A percentile compares a stretch with the other conserved stretches of the same genome.
phyloP scores from a whole-genome alignment of 2,888 invertebrate genomes.

The Chymomyza fuscimana region DNA sequence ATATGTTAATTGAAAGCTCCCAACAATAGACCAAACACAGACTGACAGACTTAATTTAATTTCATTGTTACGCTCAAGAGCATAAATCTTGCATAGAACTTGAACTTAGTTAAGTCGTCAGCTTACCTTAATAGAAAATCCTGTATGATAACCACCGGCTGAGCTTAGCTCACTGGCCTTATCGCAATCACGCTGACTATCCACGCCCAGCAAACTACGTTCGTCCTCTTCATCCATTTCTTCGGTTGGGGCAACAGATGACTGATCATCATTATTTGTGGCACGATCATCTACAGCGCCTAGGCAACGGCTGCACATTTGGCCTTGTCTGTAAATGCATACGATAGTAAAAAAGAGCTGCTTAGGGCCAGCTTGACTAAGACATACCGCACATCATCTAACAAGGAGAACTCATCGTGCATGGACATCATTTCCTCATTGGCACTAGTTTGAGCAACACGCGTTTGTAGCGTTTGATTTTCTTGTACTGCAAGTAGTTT shows the following conservation, averaged over 20 bases:
- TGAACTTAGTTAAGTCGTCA: neutral
- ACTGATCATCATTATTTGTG: conserved; percentile 80
- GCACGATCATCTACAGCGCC: conserved; percentile 83
- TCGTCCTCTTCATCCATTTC: conserved; percentile 82
- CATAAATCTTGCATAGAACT: neutral
- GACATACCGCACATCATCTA: conserved; percentile 90
- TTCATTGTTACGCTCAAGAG: neutral
- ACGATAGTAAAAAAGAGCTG: neutral
- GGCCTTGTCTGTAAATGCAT: conserved; percentile 85
- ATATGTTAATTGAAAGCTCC: neutral
- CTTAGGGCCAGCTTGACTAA: conserved; percentile 7
- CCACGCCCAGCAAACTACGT: conserved; percentile 81
- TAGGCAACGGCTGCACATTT: conserved; percentile 89
- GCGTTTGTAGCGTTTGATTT: conserved; percentile 78
- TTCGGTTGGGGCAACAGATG: conserved; percentile 85
- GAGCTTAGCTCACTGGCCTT: conserved; percentile 64
- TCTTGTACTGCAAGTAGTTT: conserved; percentile 71
- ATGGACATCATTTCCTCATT: conserved; percentile 87
- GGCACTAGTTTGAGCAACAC: conserved; percentile 79
- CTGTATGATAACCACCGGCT: conserved; percentile 57
- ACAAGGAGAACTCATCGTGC: conserved; percentile 90
- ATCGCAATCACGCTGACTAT: conserved; percentile 72
- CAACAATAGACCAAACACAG: neutral
- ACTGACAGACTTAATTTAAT: neutral
- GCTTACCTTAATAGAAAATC: conserved; percentile 83